These are phyloP conservation scores for Rhyacichthys aspro DNA, from an alignment of 2,797 vertebrate species.

Conservation along the genomic window DNA sequence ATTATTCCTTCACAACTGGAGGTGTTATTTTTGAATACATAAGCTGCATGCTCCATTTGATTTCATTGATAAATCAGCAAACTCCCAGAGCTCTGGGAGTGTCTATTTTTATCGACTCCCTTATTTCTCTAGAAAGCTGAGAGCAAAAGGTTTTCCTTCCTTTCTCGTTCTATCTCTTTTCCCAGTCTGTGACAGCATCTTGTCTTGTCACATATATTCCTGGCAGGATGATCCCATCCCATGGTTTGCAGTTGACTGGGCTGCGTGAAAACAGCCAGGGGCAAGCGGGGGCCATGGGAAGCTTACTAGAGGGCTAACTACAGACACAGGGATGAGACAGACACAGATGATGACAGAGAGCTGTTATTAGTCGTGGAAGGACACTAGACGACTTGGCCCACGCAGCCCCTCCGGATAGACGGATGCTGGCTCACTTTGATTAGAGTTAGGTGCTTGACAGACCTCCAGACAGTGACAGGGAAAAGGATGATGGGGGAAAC, in stretches of 20 bases:
- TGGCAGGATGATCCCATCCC: constrained; percentile 48
- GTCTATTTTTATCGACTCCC: constrained; percentile 50
- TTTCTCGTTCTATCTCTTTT: constrained; percentile 27
- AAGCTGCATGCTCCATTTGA: constrained; percentile 37
- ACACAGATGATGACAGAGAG: constrained; percentile 77
- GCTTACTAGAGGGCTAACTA: constrained; percentile 46
- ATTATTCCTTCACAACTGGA: constrained; percentile 23
- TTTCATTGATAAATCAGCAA: constrained; percentile 55
- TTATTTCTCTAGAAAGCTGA: constrained; percentile 47
- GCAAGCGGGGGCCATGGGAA: constrained; percentile 33
- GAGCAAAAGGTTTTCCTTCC: constrained; percentile 44
- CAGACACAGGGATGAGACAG: constrained; percentile 59
- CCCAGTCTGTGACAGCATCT: constrained; percentile 47
- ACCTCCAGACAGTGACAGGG: constrained; percentile 35
- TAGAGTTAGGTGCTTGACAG: constrained; percentile 69
- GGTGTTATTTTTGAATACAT: constrained; percentile 44
- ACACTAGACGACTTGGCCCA: constrained; percentile 65
- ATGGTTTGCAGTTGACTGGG: constrained; percentile 56
- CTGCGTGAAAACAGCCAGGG: constrained; percentile 54
- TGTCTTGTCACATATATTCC: constrained; percentile 59
- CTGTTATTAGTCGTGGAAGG: constrained; percentile 76
- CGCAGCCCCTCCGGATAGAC: constrained; percentile 54
- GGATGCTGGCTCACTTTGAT: constrained; percentile 67
- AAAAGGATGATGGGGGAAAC: constrained; percentile 24
- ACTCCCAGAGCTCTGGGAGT: constrained; percentile 17